Conservation (phyloP, 2,888 invertebrate species). For the Orthonychiurus folsomi region DNA sequence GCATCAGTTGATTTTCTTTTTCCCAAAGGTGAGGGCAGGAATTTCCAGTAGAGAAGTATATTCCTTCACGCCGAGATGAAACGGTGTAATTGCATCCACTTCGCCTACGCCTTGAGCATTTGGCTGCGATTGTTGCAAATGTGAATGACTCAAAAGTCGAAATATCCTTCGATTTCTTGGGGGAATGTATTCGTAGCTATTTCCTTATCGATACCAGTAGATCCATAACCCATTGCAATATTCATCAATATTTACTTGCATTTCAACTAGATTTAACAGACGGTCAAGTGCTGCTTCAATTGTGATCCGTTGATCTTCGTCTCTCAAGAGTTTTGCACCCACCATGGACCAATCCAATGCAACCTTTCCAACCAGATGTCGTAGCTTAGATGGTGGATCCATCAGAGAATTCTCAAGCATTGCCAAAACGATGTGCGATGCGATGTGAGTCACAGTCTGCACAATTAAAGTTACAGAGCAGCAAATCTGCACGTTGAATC, state of each 20-base stretch:
- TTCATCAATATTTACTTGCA: slow-evolving; percentile 52
- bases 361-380: slow-evolving; percentile 57
- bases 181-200: slow-evolving; percentile 21
- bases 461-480: slow-evolving; percentile 65
- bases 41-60: slow-evolving; percentile 55
- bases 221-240: slow-evolving; percentile 68
- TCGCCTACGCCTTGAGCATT: slow-evolving; percentile 2
- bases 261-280: slow-evolving; percentile 55
- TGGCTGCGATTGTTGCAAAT: slow-evolving; percentile 56
- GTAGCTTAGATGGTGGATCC: slow-evolving; percentile 56
- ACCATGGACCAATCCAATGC: slow-evolving; percentile 57
- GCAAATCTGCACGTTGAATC: slow-evolving; percentile 60
- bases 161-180: slow-evolving; percentile 27
- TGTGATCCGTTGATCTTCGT: slow-evolving; percentile 42
- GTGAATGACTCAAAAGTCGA: slow-evolving; percentile 80
- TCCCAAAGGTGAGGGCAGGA: slow-evolving; percentile 51
- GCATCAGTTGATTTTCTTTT: slow-evolving; percentile 55
- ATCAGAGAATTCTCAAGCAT: slow-evolving; percentile 52
- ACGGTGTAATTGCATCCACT: slow-evolving; percentile 53
- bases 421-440: slow-evolving; percentile 41
- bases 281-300: slow-evolving; percentile 57
- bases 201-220: slow-evolving; percentile 60
- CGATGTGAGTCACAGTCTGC: slow-evolving; percentile 70
- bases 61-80: slow-evolving; percentile 57
- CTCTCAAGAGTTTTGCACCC: slow-evolving; percentile 24